Evolutionary conservation across 2,797 vertebrate genomes (phyloP), one percentile per base, ranked within the genome.

Genomic region (Eleutherodactylus coqui): DNA sequence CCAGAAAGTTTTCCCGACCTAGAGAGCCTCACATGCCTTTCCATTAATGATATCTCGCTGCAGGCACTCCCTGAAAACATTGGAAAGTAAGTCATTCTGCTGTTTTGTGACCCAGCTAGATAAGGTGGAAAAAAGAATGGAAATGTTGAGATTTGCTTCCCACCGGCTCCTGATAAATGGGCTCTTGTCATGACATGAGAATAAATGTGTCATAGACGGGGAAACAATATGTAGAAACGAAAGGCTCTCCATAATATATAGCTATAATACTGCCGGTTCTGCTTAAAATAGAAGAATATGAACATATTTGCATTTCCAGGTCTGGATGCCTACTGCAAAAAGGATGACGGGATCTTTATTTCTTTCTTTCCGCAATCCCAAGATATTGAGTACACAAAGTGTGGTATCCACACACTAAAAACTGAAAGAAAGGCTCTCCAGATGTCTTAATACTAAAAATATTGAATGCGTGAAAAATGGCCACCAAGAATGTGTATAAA

Each of bases 31-130:
- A 98, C 97, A 0, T 98, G 97, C 94, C 97, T 99, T 92, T 98
- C 98, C 91, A 96, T 98, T 93, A 99, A 99, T 92, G 98, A 99
- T 93, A 97, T 99, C 95, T 99, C 98, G 67, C 93, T 99, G 89
- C 97, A 98, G 91, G 92, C 91, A 88, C 96, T 99, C 93, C 98
- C 98, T 91, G 97, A 98, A 73, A 98, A 99, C 93, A 97, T 99
- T 92, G 98, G 98, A 91, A 99, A 97, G 98, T 99, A 96, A 98
- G 97, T 96, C 47, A 43, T 16, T 49, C 76, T n/a, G 16, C 75
- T 53, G 32, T 45, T 58, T n/a, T 51, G 5, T 38, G 43, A 17
- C 55, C 2, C 27, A 62, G 9, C 7, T 10, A 9, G 8, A 24
- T 41, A 27, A 41, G 36, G 38, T 21, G 16, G 34, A 24, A 51